phyloP scores from a whole-genome alignment of 1,140 invertebrate genomes.

The Lepidurus arcticus region DNA sequence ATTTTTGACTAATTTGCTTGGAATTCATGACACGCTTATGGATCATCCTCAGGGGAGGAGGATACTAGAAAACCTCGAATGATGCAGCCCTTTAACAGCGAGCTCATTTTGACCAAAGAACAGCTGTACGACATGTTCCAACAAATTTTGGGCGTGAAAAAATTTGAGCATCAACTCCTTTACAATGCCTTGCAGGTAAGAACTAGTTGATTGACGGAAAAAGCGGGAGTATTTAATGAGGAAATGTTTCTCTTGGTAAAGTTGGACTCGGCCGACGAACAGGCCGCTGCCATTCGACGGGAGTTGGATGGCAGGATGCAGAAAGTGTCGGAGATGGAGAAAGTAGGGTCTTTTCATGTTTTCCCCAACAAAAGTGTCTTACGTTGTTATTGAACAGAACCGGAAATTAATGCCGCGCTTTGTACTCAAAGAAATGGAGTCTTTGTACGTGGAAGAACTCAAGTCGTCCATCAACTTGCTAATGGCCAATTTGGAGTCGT shows the following conservation, averaged over 20 bases:
- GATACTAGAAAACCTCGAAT: constrained; percentile 76
- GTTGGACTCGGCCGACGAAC: constrained; percentile 98
- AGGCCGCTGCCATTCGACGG: constrained; percentile 96
- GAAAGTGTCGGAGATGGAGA: constrained; percentile 93
- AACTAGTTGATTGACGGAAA: constrained; percentile 3
- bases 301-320: constrained; percentile 97
- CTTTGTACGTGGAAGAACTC: constrained; percentile 95
- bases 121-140: constrained; percentile 99
- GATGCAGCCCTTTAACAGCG: constrained; percentile 81
- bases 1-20: background rate
- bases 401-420: constrained; percentile 97
- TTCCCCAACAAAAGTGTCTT: background rate
- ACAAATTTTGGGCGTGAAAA: constrained; percentile 95
- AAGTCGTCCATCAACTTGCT: constrained; percentile 95
- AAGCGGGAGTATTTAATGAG: background rate
- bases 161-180: constrained; percentile 98
- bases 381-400: constrained; percentile 58
- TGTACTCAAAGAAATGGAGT: constrained; percentile 99
- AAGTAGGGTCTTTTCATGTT: constrained; percentile 54
- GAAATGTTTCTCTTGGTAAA: constrained; percentile 45
- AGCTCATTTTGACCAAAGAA: constrained; percentile 89
- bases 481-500: constrained; percentile 97
- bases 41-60: constrained; percentile 60
- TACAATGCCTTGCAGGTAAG: constrained; percentile 94
- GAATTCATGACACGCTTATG: background rate